phyloP scores from a whole-genome alignment of 2,797 vertebrate species.

The Naso thynnoides region DNA sequence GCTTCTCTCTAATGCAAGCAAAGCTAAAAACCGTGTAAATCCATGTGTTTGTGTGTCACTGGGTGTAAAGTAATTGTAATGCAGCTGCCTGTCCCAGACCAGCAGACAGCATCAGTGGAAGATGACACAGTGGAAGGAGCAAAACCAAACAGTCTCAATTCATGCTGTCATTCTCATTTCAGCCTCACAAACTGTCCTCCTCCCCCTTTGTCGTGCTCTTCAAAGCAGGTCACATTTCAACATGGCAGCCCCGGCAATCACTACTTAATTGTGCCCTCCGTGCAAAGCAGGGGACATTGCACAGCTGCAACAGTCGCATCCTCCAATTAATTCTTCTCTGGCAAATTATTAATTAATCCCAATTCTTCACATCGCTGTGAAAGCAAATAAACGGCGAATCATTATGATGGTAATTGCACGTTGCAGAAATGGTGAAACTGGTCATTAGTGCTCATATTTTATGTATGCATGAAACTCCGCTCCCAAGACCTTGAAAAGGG shows the following conservation, averaged over 20 bases:
- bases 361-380: conserved; percentile 76
- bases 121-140: conserved; percentile 43
- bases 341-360: conserved; percentile 82
- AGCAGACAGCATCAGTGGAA: conserved; percentile 34
- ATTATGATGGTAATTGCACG: conserved; percentile 82
- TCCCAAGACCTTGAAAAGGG: conserved; percentile 60
- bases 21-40: background rate
- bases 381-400: conserved; percentile 80
- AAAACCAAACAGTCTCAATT: conserved; percentile 56
- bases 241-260: conserved; percentile 54
- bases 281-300: conserved; percentile 49
- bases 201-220: conserved; percentile 34
- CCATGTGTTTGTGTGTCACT: background rate
- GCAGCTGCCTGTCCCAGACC: conserved; percentile 13
- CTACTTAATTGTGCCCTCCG: conserved; percentile 66
- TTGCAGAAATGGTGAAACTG: conserved; percentile 76
- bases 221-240: conserved; percentile 65
- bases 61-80: conserved; percentile 43
- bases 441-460: conserved; percentile 83
- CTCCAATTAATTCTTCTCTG: conserved; percentile 75
- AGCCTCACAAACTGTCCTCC: conserved; percentile 1
- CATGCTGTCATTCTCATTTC: conserved; percentile 61
- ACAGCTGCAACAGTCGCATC: conserved; percentile 61
- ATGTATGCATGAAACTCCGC: conserved; percentile 72
- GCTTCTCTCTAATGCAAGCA: conserved; percentile 32